Conservation (phyloP, 1,140 invertebrate species). For the Achatina immaculata region DNA sequence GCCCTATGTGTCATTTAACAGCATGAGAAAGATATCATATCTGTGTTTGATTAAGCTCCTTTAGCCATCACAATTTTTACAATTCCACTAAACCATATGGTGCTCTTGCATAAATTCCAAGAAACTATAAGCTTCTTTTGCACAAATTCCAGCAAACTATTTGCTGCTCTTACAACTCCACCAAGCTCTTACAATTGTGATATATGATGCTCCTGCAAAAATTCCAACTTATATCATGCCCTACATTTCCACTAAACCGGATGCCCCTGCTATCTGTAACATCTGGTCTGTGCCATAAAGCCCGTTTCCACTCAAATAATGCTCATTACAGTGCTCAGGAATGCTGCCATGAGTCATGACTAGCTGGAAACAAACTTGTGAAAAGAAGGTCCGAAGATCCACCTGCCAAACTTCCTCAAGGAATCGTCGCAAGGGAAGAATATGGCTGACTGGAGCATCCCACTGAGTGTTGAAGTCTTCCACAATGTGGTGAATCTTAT, state of each 20-base stretch:
- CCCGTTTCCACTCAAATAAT: slow-evolving; percentile 59
- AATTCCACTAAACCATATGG: too few relatives aligned
- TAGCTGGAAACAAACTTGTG: slow-evolving; percentile 66
- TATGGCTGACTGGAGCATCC: slow-evolving; percentile 69
- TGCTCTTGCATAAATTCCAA: too few relatives aligned
- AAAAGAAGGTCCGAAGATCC: slow-evolving; percentile 68
- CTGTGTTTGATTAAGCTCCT: too few relatives aligned
- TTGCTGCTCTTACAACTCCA: too few relatives aligned
- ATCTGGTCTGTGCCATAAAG: slow-evolving; percentile 41
- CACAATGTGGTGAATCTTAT: slow-evolving; percentile 71
- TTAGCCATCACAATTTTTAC: too few relatives aligned
- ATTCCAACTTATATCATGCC: too few relatives aligned
- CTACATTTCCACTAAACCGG: neutral
- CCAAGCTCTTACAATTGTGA: too few relatives aligned
- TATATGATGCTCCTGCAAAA: too few relatives aligned
- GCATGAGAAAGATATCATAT: too few relatives aligned
- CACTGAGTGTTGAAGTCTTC: slow-evolving; percentile 73
- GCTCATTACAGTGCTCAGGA: slow-evolving; percentile 58
- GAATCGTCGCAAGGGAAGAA: slow-evolving; percentile 70
- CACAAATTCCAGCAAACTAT: too few relatives aligned
- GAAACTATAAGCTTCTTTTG: too few relatives aligned
- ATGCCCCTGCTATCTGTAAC: neutral
- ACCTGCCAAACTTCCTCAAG: slow-evolving; percentile 61
- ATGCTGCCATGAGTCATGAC: slow-evolving; percentile 59
- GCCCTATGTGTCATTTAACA: too few relatives aligned